Evolutionary conservation across 2,888 invertebrate species (phyloP).

Genomic region (Mythimna loreyi): DNA sequence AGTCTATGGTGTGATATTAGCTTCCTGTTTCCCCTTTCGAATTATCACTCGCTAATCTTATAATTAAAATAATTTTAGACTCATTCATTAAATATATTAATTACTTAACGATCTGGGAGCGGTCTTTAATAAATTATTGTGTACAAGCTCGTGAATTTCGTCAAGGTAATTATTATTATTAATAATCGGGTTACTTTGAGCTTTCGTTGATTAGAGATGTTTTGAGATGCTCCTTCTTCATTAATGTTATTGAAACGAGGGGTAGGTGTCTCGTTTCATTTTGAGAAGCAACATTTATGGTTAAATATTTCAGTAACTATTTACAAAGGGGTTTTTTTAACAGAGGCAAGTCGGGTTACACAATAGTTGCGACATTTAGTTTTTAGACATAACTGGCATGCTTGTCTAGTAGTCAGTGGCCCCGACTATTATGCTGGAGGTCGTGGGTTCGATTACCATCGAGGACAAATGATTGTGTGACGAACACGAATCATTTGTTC

Average conservation of each 20-base stretch:
- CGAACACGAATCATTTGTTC: no score
- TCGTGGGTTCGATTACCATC: no score
- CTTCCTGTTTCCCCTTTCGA: slow-evolving; percentile 2
- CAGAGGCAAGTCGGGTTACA: no score
- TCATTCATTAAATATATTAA: slow-evolving; percentile 39
- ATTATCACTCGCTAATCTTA: background rate
- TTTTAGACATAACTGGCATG: no score
- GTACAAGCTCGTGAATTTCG: slow-evolving; percentile 16
- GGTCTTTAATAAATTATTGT: slow-evolving; percentile 42
- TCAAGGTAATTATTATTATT: slow-evolving; percentile 39
- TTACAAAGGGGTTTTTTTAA: no score
- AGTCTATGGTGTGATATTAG: background rate
- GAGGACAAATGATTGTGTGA: no score
- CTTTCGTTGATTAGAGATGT: slow-evolving; percentile 29
- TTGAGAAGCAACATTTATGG: background rate
- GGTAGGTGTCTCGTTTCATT: slow-evolving; percentile 5
- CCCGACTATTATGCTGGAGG: no score
- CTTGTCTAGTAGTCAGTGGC: no score
- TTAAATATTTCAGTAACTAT: slow-evolving; percentile 12
- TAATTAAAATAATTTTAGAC: slow-evolving; percentile 16
- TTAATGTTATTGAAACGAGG: slow-evolving; percentile 22
- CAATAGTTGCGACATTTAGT: no score
- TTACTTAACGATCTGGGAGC: slow-evolving; percentile 36
- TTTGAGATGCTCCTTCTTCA: slow-evolving; percentile 20
- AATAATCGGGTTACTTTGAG: slow-evolving; percentile 45